Percentiles rank a stretch among this genome's conserved stretches.
Evolutionary conservation across 2,797 vertebrate species (phyloP).

Genomic region (Phataginus tetradactyla): DNA sequence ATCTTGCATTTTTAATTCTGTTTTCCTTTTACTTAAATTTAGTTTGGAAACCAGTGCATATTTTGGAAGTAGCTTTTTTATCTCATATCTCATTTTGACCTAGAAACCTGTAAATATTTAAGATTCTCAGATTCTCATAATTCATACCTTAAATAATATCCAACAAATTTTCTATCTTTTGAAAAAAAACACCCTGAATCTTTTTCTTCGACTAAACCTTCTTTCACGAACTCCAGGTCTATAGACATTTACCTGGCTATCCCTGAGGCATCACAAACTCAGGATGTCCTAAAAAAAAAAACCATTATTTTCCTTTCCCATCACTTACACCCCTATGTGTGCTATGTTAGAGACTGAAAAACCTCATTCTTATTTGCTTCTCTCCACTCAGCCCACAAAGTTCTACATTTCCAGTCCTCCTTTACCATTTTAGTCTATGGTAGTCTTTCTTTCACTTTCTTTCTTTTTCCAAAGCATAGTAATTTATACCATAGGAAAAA

Average conservation of each 20-base stretch:
- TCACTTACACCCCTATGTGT: neutral
- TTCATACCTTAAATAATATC: neutral
- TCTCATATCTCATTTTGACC: neutral
- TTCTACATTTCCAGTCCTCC: neutral
- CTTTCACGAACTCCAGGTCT: neutral
- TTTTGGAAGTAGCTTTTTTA: neutral
- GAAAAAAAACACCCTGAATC: neutral
- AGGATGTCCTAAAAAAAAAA: neutral
- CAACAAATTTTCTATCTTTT: neutral
- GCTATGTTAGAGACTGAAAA: neutral
- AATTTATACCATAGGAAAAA: conserved; percentile 4
- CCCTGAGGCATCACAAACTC: neutral
- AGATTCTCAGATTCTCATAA: neutral
- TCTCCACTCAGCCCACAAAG: neutral
- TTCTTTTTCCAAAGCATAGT: neutral
- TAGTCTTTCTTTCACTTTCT: neutral
- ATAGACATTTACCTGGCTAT: neutral
- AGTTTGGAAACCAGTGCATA: neutral
- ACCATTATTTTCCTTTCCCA: neutral
- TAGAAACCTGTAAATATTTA: neutral
- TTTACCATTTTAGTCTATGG: neutral
- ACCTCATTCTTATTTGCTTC: neutral
- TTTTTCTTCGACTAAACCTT: neutral
- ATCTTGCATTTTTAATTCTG: neutral
- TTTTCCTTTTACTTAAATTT: neutral